These are phyloP conservation scores for Pogonomyrmex californicus DNA, from an alignment of 1,140 invertebrate species.

Conservation along the genomic window DNA sequence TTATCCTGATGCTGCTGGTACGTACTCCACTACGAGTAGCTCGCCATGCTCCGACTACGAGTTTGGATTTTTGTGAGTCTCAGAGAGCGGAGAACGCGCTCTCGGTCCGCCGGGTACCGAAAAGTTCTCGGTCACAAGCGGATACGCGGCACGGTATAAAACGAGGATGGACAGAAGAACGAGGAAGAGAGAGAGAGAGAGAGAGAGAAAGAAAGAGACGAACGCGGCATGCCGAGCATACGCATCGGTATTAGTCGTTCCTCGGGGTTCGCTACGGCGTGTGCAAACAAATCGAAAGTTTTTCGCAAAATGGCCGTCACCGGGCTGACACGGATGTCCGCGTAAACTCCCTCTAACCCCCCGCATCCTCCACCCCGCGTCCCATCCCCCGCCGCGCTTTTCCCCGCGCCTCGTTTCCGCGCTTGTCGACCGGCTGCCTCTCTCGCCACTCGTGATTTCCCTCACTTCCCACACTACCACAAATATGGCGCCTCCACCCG, in stretches of 20 bases:
- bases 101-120: constrained; percentile 66
- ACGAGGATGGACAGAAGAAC: constrained; percentile 74
- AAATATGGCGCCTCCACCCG: constrained; percentile 86
- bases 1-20: constrained; percentile 9
- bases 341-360: constrained; percentile 78
- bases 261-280: constrained; percentile 72
- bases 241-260: constrained; percentile 82
- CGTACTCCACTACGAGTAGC: constrained; percentile 3
- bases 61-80: constrained; percentile 68
- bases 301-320: constrained; percentile 87
- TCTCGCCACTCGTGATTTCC: constrained; percentile 85
- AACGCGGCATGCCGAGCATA: constrained; percentile 82
- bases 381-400: constrained; percentile 52
- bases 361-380: constrained; percentile 12
- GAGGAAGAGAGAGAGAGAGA: constrained; percentile 62
- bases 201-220: constrained; percentile 29
- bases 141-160: constrained; percentile 75
- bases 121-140: constrained; percentile 68
- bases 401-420: constrained; percentile 64
- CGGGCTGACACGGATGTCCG: constrained; percentile 85
- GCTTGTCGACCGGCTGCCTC: constrained; percentile 74
- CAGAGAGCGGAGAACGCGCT: constrained; percentile 47
- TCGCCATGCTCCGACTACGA: constrained; percentile 1
- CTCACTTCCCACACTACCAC: constrained; percentile 85
- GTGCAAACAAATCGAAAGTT: constrained; percentile 86